phyloP scores from a whole-genome alignment of 53 echinoderm and acorn worm genomes.

The Echinarachnius parma region DNA sequence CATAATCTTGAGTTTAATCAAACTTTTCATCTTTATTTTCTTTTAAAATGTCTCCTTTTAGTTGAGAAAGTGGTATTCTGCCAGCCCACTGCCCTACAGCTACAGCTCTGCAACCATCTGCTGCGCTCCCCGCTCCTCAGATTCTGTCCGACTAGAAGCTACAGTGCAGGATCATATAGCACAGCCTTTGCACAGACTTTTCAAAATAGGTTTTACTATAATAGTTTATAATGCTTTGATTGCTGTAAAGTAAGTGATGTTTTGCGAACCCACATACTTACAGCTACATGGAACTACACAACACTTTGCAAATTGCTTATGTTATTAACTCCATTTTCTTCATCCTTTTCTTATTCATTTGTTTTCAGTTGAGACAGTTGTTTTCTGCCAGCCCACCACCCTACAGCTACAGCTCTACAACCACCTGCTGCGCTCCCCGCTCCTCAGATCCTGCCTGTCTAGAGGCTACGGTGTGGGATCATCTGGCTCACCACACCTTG shows the following conservation, averaged over 20 bases:
- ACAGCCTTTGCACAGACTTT: no score
- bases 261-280: no score
- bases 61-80: slow-evolving; percentile 95
- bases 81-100: slow-evolving; percentile 71
- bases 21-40: no score
- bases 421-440: slow-evolving; percentile 63
- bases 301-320: neutral
- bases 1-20: no score
- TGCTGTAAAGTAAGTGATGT: no score
- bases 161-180: neutral
- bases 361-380: slow-evolving; percentile 73
- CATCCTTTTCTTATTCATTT: neutral
- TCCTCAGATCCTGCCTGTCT: slow-evolving; percentile 71
- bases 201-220: no score
- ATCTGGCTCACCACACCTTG: slow-evolving; percentile 69
- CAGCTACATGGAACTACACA: no score
- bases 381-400: slow-evolving; percentile 76
- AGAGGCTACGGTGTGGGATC: slow-evolving; percentile 18
- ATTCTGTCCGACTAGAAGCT: slow-evolving; percentile 57
- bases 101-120: slow-evolving; percentile 66
- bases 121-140: slow-evolving; percentile 68
- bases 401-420: slow-evolving; percentile 81
- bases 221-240: no score
- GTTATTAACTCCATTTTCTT: neutral
- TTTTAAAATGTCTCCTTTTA: no score